These are phyloP conservation scores for Polydrusus pterygomalis DNA, from an alignment of 2,888 invertebrate species.

Conservation along the genomic window DNA sequence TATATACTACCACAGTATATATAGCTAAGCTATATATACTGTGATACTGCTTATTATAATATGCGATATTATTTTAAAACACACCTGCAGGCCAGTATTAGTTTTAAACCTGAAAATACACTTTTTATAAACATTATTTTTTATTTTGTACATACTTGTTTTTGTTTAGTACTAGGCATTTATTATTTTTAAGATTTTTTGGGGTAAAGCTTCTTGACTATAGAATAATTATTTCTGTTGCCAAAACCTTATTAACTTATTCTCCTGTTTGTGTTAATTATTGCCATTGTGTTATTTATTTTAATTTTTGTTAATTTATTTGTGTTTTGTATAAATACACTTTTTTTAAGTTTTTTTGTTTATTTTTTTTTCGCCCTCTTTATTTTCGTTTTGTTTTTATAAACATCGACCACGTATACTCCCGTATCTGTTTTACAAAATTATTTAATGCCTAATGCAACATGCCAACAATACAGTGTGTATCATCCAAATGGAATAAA, in stretches of 20 bases:
- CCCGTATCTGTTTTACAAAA: too few species aligned
- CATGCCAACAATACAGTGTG: too few species aligned
- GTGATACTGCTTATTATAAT: too few species aligned
- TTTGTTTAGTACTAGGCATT: neutral
- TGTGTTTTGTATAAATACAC: conserved; percentile 22
- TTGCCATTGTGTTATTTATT: conserved; percentile 42
- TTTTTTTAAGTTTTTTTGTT: conserved; percentile 56
- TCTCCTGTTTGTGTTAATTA: conserved; percentile 59
- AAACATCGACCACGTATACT: too few species aligned
- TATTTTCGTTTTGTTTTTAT: too few species aligned
- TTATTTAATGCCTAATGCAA: too few species aligned
- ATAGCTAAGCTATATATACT: too few species aligned
- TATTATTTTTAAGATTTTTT: conserved; percentile 1
- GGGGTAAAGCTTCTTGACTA: conserved; percentile 53
- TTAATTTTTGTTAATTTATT: conserved; percentile 19
- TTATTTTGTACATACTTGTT: conserved; percentile 14
- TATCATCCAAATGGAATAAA: too few species aligned
- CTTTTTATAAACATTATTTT: conserved; percentile 42
- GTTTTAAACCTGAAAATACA: conserved; percentile 24
- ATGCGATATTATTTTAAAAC: conserved; percentile 45
- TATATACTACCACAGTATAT: too few species aligned
- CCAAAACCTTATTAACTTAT: conserved; percentile 55
- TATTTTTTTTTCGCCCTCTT: conserved; percentile 44
- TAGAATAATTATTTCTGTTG: conserved; percentile 46
- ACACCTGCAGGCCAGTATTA: conserved; percentile 56